Percentiles rank a stretch among this genome's conserved stretches.
phyloP scores from a whole-genome alignment of 2,888 invertebrate genomes.

The Cephus nigrinus region DNA sequence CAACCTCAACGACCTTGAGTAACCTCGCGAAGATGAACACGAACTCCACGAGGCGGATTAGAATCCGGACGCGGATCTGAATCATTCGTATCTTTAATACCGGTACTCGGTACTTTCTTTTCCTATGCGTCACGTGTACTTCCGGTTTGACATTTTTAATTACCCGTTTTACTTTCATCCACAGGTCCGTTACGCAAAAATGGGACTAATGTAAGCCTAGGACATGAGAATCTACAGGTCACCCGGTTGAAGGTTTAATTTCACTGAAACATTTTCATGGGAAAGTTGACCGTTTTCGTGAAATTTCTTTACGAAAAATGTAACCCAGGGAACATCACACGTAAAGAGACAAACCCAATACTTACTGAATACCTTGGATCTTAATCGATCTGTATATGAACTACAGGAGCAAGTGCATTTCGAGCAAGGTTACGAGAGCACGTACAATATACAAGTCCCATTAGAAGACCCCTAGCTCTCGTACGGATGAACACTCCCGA shows the following conservation, averaged over 20 bases:
- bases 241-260: neutral
- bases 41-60: slow-evolving; percentile 5
- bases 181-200: neutral
- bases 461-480: neutral
- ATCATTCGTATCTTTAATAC: slow-evolving; percentile 13
- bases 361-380: neutral
- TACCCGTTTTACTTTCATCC: neutral
- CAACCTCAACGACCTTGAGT: neutral
- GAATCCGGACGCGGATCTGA: slow-evolving; percentile 12
- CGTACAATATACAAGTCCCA: neutral
- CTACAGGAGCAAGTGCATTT: neutral
- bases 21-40: neutral
- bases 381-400: neutral
- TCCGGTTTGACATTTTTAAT: slow-evolving; percentile 11
- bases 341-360: neutral
- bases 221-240: slow-evolving; percentile 1
- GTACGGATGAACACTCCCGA: neutral
- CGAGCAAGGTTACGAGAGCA: neutral
- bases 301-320: neutral
- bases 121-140: slow-evolving; percentile 17
- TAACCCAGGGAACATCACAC: neutral
- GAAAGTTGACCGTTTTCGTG: neutral
- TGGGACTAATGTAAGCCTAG: slow-evolving; percentile 2
- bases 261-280: neutral
- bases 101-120: slow-evolving; percentile 14